Evolutionary conservation across 2,113 vertebrate genomes (phyloP).

Genomic region (Amblyornis subalaris): DNA sequence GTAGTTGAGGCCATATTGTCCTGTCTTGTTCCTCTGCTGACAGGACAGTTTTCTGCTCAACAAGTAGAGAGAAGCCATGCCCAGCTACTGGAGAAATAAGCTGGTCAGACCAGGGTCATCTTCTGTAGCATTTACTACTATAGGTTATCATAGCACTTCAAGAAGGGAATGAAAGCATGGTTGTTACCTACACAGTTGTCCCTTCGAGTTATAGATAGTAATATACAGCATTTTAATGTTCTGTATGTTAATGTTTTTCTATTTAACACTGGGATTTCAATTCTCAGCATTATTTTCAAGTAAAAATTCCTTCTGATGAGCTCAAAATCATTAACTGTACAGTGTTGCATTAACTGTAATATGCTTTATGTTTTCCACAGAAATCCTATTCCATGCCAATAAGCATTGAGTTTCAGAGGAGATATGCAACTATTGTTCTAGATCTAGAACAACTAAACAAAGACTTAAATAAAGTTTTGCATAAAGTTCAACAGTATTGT

Average conservation of each 20-base stretch:
- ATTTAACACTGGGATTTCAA: neutral
- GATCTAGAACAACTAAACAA: slow-evolving; percentile 97
- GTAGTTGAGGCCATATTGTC: neutral
- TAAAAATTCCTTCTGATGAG: neutral
- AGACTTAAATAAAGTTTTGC: slow-evolving; percentile 95
- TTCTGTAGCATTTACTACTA: neutral
- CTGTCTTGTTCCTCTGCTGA: neutral
- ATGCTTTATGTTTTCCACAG: slow-evolving; percentile 67
- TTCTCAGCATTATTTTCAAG: neutral
- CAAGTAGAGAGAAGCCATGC: neutral
- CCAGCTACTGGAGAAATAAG: neutral
- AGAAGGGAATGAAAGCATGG: neutral
- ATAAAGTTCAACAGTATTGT: slow-evolving; percentile 95
- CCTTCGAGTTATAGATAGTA: neutral
- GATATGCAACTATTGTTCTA: slow-evolving; percentile 92
- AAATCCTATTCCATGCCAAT: slow-evolving; percentile 95
- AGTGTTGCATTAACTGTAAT: neutral
- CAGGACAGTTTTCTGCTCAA: neutral
- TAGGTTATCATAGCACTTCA: neutral
- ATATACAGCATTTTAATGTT: neutral
- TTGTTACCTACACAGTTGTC: neutral
- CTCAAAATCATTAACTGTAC: neutral
- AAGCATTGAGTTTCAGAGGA: slow-evolving; percentile 90
- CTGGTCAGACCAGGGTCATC: neutral
- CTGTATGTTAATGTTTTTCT: neutral